Base-by-base conservation (phyloP, 64 coral and sea anemone genomes). In the Trachythela sp. region DNA sequence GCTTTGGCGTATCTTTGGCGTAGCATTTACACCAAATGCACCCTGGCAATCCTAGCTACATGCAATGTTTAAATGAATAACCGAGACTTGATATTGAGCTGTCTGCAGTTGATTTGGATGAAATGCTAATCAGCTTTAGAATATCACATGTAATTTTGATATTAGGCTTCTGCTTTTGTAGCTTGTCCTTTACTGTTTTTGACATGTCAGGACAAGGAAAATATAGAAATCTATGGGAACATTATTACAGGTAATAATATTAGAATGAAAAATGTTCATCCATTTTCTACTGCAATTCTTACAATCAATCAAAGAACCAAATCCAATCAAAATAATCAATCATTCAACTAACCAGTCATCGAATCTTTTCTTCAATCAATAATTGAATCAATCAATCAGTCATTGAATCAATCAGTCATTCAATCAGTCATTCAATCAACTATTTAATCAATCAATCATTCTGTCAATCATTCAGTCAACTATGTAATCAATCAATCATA, bases 151-250 rank as follows among this genome's bases (percentile, higher is more conserved):
- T 6, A 68, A 6, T 68, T 36, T 64, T 64, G 26, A 64, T 36
- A 36, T 2, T 8, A 80, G 35, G 9, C 13, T 18, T 1, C 20
- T 35, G 0, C 34, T 87, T 92, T 70, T 92, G 33, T 48, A 98
- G 95, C 36, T 92, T 98, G 59, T 92, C 88, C 40, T 98, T 98
- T 88, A 94, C 95, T 70, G 93, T 98, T 13, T 98, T 98, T 89
- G 95, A 98, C 39, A 98, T 98, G 95, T 98, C 95, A 40, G 95
- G 95, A n/a, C 93, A 94, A 80, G 95, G 95, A 84, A 90, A 91
- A 87, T 98, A 98, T 85, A 90, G 95, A 87, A 98, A 93, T 77
- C 30, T 98, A 1, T 98, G 95, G 95, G 95, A 98, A 50, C 95
- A 94, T 84, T 98, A 98, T 77, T 98, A 98, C 84, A 92, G 94